phyloP scores from a whole-genome alignment of 2,888 invertebrate species.

The Boloria euphrosyne region DNA sequence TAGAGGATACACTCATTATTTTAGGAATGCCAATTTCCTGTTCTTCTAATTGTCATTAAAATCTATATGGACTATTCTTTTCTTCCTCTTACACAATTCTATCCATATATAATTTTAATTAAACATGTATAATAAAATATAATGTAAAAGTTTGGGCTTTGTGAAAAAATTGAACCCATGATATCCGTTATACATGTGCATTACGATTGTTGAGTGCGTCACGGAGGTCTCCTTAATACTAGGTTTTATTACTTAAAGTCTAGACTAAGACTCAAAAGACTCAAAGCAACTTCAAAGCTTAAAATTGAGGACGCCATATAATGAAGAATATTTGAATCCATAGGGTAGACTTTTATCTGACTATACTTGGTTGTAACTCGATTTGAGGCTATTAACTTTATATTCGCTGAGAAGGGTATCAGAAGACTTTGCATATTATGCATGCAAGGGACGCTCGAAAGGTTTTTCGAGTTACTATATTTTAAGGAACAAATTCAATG shows the following conservation, averaged over 20 bases:
- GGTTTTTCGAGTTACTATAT: slow-evolving; percentile 52
- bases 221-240: too few species aligned
- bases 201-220: too few species aligned
- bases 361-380: slow-evolving; percentile 22
- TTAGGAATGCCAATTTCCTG: too few species aligned
- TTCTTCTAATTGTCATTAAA: too few species aligned
- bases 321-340: slow-evolving; percentile 17
- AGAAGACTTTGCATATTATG: slow-evolving; percentile 57
- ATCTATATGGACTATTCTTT: too few species aligned
- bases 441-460: slow-evolving; percentile 60
- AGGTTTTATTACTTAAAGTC: neutral
- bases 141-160: too few species aligned
- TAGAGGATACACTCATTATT: too few species aligned
- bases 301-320: slow-evolving; percentile 7
- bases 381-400: slow-evolving; percentile 57
- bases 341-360: slow-evolving; percentile 23
- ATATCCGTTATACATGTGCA: too few species aligned
- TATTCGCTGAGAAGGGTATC: slow-evolving; percentile 65
- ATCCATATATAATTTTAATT: too few species aligned
- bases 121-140: too few species aligned
- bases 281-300: slow-evolving; percentile 10
- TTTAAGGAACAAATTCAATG: slow-evolving; percentile 32
- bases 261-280: slow-evolving; percentile 13
- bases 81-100: too few species aligned
- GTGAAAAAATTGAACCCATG: too few species aligned